Base-by-base conservation (phyloP, 2,888 invertebrate species). In the Nomada fabriciana region DNA sequence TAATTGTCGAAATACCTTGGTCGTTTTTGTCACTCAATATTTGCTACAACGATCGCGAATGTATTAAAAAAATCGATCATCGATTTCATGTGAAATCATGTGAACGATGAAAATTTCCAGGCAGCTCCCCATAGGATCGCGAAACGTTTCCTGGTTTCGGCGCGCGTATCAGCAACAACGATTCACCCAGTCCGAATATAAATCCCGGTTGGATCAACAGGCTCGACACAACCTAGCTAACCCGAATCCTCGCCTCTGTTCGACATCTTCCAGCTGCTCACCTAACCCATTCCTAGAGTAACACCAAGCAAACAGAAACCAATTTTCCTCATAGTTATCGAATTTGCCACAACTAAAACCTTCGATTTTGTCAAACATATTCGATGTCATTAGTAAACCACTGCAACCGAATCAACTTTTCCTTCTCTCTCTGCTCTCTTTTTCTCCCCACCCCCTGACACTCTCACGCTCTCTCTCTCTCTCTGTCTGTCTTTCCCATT, bases 131-230 rank as follows among this genome's bases (percentile, higher is more conserved):
- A 7, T 5, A 4, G 52, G 52, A 55, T 67, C 79, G 80, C 60
- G 69, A 23, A 78, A 36, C 18, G 25, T 25, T 74, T 57, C 63
- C 25, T 43, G 29, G 63, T 52, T 20, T 52, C 57, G 47, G 25
- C 43, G 79, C 79, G 71, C 71, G 67, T 67, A 53, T 71, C 78
- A 42, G 71, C 47, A 42, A 50, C 63, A 50, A 63, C 65, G 59
- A 55, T 42, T 71, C 79, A 64, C 55, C 71, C 61, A 42, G 42
- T 13, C 65, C 71, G 67, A 80, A 80, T 80, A 67, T 79, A 79
- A 79, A 79, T 67, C 80, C 61, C 53, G 42, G 50, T 72, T 57
- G 80, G 65, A 79, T 80, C 80, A 80, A 80, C 80, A 79, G 59
- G 36, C 59, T 60, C 36, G 59, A 60, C 59, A 36, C 7, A 18